Evolutionary conservation across 2,113 vertebrate species (phyloP), one percentile per base, ranked within the genome.

Genomic region (Sebastes fasciatus): DNA sequence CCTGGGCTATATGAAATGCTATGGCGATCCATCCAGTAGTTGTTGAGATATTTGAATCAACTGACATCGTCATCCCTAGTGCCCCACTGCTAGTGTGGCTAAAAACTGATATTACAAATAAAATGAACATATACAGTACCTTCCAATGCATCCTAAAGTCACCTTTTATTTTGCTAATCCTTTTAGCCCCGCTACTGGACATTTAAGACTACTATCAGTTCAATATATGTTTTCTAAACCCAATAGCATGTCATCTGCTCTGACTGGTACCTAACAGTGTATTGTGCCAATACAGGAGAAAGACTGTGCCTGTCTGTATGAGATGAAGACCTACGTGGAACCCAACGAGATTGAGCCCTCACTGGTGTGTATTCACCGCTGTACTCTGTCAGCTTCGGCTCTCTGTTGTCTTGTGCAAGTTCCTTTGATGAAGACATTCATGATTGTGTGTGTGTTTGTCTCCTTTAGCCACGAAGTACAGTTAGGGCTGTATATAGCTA

Each of bases 401-500:
- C 26, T 16, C 3, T 45, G 6, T 13, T 40, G 7, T 14, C 1
- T 52, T 46, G 1, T 75, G 0, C 8, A 26, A 1, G 0, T 0
- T 45, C 0, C 9, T 10, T 17, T 64, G 1, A 40, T 63, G 2
- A 14, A 49, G 4, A 57, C 9, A 5, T 54, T 54, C 13, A 9
- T 34, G 6, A 40, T 1, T 54, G 43, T 72, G 34, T 72, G 34
- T 81, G 13, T 21, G 70, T 92, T 48, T 83, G 75, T 92, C 57
- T 92, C 86, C 82, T 63, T 72, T 57, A 99, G 97, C 96, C 97
- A 34, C 94, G 96, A 82, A 97, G 95, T 85, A 98, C 97, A 0
- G 97, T 99, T 67, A 96, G 93, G 86, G 97, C 98, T 14, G 68
- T 98, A 51, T 99, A 98, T 57, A 94, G 96, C 91, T 99, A 99